A percentile compares a stretch with the other conserved stretches of the same genome.
These are phyloP conservation scores for Callospermophilus lateralis DNA, from an alignment of 2,113 vertebrate genomes.

Conservation along the genomic window DNA sequence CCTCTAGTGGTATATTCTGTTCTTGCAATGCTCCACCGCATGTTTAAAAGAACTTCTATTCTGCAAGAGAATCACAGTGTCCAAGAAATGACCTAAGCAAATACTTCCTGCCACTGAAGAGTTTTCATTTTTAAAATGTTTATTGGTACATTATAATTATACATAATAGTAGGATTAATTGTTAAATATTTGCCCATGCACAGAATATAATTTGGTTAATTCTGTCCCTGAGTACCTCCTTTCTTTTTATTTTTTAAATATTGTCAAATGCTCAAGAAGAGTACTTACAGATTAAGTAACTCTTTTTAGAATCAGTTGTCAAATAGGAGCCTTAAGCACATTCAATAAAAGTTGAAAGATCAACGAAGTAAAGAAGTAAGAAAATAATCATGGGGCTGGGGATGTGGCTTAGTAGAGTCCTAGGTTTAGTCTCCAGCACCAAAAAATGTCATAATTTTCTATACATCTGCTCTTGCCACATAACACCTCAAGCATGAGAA, in stretches of 20 bases:
- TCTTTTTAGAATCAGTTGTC: neutral
- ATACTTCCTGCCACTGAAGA: neutral
- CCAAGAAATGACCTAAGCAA: neutral
- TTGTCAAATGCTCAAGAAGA: neutral
- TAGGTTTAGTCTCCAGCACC: neutral
- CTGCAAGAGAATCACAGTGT: neutral
- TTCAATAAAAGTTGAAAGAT: neutral
- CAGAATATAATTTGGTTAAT: no score
- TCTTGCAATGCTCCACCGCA: neutral
- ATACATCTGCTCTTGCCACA: neutral
- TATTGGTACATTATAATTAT: no score
- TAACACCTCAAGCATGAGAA: neutral
- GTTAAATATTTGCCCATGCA: no score
- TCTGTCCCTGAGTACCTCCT: no score
- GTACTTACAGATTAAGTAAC: slow-evolving; percentile 3
- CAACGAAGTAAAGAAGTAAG: neutral
- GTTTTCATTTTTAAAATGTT: neutral
- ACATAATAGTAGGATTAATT: no score
- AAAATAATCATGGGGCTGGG: neutral
- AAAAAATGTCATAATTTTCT: neutral
- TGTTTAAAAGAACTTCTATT: neutral
- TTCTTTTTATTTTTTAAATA: neutral
- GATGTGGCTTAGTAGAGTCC: neutral
- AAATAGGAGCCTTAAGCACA: neutral
- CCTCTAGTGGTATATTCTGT: neutral